Evolutionary conservation across 2,113 vertebrate species (phyloP).

Genomic region (Harpagus bidentatus): DNA sequence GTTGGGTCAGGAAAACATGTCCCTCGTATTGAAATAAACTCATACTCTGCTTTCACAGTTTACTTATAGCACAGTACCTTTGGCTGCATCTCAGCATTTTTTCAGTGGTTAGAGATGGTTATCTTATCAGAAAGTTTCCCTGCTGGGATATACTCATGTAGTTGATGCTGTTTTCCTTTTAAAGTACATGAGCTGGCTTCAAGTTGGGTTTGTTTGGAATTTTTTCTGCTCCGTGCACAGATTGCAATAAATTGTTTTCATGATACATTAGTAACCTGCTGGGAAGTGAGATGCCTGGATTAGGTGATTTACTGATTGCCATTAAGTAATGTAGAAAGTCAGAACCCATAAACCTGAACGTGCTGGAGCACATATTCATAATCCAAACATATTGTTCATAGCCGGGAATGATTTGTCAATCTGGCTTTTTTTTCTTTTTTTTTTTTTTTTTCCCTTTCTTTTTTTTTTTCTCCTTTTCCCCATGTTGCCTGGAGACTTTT

Average conservation of each 20-base stretch:
- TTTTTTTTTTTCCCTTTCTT: background rate
- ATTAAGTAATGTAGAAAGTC: background rate
- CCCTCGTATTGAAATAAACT: background rate
- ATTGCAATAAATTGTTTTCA: background rate
- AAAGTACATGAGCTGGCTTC: background rate
- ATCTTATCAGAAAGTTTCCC: background rate
- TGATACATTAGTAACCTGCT: background rate
- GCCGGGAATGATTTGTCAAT: background rate
- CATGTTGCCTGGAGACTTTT: constrained; percentile 11
- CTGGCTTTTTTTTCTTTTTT: background rate
- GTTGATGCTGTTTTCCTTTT: background rate
- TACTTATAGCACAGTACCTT: background rate
- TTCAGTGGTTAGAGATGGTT: background rate
- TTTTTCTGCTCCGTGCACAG: background rate
- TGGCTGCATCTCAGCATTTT: background rate
- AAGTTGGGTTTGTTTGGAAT: background rate
- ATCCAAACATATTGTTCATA: background rate
- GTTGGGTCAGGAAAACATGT: background rate
- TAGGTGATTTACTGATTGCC: background rate
- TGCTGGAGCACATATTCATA: constrained; percentile 1
- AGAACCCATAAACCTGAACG: background rate
- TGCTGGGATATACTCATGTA: background rate
- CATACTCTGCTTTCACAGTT: background rate
- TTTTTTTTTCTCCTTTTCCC: too few relatives aligned
- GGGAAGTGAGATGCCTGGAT: background rate